phyloP scores from a whole-genome alignment of 37 sponge, comb jelly and placozoan species.

The Ianthella basta region DNA sequence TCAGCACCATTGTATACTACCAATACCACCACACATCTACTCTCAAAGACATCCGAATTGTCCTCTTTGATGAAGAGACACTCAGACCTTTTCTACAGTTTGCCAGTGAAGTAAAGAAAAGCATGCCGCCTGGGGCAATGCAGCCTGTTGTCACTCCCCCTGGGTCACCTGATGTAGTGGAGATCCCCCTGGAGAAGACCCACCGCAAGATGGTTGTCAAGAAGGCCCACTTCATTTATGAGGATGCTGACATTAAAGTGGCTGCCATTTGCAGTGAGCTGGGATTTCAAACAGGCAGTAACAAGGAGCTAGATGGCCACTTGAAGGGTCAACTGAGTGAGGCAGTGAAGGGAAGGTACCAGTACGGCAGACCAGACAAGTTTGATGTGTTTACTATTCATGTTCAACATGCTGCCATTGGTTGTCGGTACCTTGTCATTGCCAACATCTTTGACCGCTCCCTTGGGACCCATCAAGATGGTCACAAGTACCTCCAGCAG shows the following conservation, averaged over 20 bases:
- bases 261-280: constrained; percentile 30
- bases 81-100: constrained; percentile 8
- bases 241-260: constrained; percentile 22
- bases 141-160: background rate
- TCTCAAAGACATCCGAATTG: constrained; percentile 70
- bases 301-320: constrained; percentile 13
- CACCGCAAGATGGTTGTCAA: constrained; percentile 21
- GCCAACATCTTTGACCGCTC: background rate
- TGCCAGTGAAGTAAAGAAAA: background rate
- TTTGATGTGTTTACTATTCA: constrained; percentile 36
- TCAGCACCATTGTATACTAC: constrained; percentile 40
- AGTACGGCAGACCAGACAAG: background rate
- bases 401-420: constrained; percentile 1
- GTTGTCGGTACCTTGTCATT: constrained; percentile 6
- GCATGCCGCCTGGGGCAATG: background rate
- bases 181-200: constrained; percentile 11
- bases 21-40: constrained; percentile 20
- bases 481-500: constrained; percentile 15
- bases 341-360: constrained; percentile 20
- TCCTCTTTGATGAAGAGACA: constrained; percentile 55
- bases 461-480: constrained; percentile 16
- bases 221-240: constrained; percentile 26
- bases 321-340: background rate
- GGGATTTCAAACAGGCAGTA: background rate
- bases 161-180: background rate